Base-by-base conservation (phyloP, 2,888 invertebrate species). In the Heliconius erato region DNA sequence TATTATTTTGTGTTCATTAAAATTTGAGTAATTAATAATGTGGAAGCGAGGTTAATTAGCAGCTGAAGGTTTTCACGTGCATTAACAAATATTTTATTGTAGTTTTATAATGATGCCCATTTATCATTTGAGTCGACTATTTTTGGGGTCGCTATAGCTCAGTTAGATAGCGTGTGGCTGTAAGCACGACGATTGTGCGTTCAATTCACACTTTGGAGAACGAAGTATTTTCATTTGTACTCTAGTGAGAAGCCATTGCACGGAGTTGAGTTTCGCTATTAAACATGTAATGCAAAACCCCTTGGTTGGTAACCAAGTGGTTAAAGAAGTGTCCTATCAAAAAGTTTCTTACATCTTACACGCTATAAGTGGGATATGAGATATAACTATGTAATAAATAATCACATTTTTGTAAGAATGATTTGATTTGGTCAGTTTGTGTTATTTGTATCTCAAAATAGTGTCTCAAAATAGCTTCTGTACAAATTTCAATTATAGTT, bases 1-100 rank as follows among this genome's bases (percentile, higher is more conserved):
- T 67, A 35, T 74, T 77, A 67, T 82, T 82, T 79, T 69, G 63
- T 76, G 71, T 63, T 80, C 72, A 78, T 74, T 80, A 32, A 49
- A 69, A 82, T 82, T 67, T 72, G 63, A 59, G 49, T 79, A 80
- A 84, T 84, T 84, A 84, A 84, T 82, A 79, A 74, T 72, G 59
- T 71, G 77, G 19, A 44, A 68, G 69, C 77, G 71, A 67, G 49
- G 69, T 80, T 80, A 78, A 77, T 80, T 80, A 72, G 76, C 35
- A 65, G 49, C 76, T 71, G 63, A 40, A 59, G 76, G 79, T 59
- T 78, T 78, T 49, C 67, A 67, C 23, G 49, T 68, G 49, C 28
- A 40, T 49, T 40, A 32, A 78, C 44, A 65, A 78, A 44, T 67
- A 67, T 67, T 28, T 49, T 7, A 35, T 76, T 59, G 35, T 59